These are phyloP conservation scores for Pampusana beccarii DNA, from an alignment of 2,113 vertebrate genomes.

Conservation along the genomic window DNA sequence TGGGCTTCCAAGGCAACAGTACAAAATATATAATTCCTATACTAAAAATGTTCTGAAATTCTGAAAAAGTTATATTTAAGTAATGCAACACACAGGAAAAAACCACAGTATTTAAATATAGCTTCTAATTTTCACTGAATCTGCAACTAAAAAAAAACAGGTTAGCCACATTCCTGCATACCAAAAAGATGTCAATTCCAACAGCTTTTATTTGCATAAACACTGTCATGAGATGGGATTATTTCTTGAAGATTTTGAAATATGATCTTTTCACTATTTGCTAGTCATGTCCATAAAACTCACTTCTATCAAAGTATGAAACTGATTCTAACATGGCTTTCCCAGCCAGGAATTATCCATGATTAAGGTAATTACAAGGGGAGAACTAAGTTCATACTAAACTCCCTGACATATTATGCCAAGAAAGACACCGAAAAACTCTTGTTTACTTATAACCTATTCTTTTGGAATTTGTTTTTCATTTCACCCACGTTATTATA, in stretches of 20 bases:
- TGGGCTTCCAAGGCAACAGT: background rate
- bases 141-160: background rate
- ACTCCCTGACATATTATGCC: background rate
- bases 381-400: constrained; percentile 17
- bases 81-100: background rate
- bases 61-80: background rate
- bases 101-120: constrained; percentile 45
- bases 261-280: background rate
- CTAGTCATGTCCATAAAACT: constrained; percentile 1
- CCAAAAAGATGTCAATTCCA: background rate
- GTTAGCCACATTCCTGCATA: background rate
- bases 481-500: background rate
- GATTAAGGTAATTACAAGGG: constrained; percentile 19
- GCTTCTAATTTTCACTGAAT: constrained; percentile 20
- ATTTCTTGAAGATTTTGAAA: constrained; percentile 3
- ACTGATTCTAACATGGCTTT: background rate
- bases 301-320: constrained; percentile 30
- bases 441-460: background rate
- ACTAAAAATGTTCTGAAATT: constrained; percentile 32
- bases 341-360: constrained; percentile 14
- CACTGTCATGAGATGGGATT: background rate
- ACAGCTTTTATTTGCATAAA: background rate
- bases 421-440: background rate
- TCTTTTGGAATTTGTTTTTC: background rate
- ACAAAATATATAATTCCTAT: constrained; percentile 12